Conservation (phyloP, 2,113 vertebrate genomes). For the Atlantisia rogersi region DNA sequence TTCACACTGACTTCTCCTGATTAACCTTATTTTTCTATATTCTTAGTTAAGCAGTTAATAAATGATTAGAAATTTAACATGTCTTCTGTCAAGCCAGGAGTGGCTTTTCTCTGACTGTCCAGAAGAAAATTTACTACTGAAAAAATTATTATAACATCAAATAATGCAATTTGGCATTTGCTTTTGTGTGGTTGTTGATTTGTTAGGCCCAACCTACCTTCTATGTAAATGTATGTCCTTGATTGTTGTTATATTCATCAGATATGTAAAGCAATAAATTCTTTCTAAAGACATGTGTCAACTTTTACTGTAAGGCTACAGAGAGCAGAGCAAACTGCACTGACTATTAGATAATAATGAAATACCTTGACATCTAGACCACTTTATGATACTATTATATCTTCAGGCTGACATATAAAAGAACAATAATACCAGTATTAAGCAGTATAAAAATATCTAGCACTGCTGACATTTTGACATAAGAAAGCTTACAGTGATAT, state of each 20-base stretch:
- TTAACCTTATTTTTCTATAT: neutral
- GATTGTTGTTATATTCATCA: neutral
- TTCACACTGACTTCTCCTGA: neutral
- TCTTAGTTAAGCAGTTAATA: neutral
- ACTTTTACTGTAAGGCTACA: neutral
- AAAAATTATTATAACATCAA: neutral
- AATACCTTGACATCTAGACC: slow-evolving; percentile 28
- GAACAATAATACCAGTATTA: slow-evolving; percentile 8
- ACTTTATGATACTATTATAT: slow-evolving; percentile 8
- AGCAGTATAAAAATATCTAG: neutral
- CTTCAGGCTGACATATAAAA: slow-evolving; percentile 16
- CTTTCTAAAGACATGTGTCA: neutral
- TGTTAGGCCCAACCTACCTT: neutral
- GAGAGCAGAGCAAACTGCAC: neutral
- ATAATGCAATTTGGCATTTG: neutral
- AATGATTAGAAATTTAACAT: neutral
- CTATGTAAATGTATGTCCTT: neutral
- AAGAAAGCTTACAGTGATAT: slow-evolving; percentile 19
- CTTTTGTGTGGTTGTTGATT: neutral
- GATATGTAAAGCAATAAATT: neutral
- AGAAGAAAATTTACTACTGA: neutral
- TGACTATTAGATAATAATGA: neutral
- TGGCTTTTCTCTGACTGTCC: neutral
- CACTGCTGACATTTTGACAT: slow-evolving; percentile 1
- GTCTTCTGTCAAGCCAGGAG: neutral